These are phyloP conservation scores for Dryobotodes eremita DNA, from an alignment of 2,888 invertebrate genomes.

Conservation along the genomic window DNA sequence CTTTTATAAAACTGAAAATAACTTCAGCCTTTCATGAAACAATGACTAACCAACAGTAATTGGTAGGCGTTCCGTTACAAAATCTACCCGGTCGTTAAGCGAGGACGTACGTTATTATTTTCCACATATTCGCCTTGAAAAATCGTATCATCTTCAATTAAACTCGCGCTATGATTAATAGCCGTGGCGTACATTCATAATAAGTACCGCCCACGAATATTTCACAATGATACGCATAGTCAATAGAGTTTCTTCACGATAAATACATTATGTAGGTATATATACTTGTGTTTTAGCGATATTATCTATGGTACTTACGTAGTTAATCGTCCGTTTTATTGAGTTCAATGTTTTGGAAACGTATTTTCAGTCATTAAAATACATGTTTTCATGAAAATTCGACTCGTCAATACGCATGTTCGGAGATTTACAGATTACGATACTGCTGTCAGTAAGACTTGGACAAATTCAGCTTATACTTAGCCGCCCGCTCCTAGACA, in stretches of 20 bases:
- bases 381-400: not conserved
- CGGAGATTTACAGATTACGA: too few relatives aligned
- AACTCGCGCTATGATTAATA: conserved; percentile 56
- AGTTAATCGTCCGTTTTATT: conserved; percentile 26
- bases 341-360: not conserved
- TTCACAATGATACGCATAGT: conserved; percentile 55
- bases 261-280: not conserved
- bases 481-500: too few relatives aligned
- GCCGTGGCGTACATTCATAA: conserved; percentile 23
- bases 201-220: conserved; percentile 60
- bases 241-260: conserved; percentile 47
- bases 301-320: conserved; percentile 24
- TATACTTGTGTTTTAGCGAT: conserved; percentile 27
- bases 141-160: conserved; percentile 65
- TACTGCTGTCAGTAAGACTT: too few relatives aligned
- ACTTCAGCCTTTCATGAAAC: conserved; percentile 4
- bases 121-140: conserved; percentile 46
- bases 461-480: too few relatives aligned
- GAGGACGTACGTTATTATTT: conserved; percentile 31
- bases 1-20: not conserved
- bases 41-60: conserved; percentile 1
- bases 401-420: not conserved
- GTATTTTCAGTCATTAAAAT: not conserved
- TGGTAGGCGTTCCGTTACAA: conserved; percentile 43
- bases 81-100: conserved; percentile 50